These are phyloP conservation scores for Palythoa caribaeorum DNA, from an alignment of 92 coral and sea anemone species.

Conservation along the genomic window DNA sequence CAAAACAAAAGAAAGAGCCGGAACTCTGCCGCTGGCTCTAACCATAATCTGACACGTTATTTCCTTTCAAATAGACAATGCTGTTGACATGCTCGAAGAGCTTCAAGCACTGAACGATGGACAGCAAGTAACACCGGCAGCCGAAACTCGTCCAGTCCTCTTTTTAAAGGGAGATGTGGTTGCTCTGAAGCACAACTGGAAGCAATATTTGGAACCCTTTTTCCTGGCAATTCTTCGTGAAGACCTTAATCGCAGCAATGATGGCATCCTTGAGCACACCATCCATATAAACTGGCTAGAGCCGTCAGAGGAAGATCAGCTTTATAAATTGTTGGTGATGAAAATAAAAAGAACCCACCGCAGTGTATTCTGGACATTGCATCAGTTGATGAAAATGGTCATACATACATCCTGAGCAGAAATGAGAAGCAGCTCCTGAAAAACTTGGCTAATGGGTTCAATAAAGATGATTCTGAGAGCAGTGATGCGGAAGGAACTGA, in stretches of 20 bases:
- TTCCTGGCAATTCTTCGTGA: conserved; percentile 4
- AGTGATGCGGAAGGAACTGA: not conserved
- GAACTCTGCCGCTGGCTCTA: conserved; percentile 58
- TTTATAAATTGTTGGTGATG: conserved; percentile 21
- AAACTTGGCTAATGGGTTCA: not conserved
- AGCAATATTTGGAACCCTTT: conserved; percentile 20
- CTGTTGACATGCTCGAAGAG: conserved; percentile 38
- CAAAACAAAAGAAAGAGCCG: conserved; percentile 64
- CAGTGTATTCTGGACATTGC: conserved; percentile 34
- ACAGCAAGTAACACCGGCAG: not conserved
- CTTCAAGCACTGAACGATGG: conserved; percentile 42
- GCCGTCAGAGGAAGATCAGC: conserved; percentile 48
- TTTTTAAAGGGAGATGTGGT: conserved; percentile 56
- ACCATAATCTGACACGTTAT: conserved; percentile 33
- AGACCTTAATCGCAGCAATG: conserved; percentile 23
- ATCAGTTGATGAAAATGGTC: not conserved
- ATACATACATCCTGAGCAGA: not conserved
- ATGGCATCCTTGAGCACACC: conserved; percentile 12
- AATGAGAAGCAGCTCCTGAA: not conserved
- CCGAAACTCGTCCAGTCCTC: conserved; percentile 33
- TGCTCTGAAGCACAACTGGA: conserved; percentile 53
- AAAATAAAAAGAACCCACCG: conserved; percentile 36
- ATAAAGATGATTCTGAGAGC: not conserved
- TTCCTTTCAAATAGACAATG: not conserved
- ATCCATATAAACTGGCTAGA: conserved; percentile 40